Percentiles rank a stretch among this genome's conserved stretches.
Evolutionary conservation across 2,888 invertebrate species (phyloP).

Genomic region (Belgica antarctica): DNA sequence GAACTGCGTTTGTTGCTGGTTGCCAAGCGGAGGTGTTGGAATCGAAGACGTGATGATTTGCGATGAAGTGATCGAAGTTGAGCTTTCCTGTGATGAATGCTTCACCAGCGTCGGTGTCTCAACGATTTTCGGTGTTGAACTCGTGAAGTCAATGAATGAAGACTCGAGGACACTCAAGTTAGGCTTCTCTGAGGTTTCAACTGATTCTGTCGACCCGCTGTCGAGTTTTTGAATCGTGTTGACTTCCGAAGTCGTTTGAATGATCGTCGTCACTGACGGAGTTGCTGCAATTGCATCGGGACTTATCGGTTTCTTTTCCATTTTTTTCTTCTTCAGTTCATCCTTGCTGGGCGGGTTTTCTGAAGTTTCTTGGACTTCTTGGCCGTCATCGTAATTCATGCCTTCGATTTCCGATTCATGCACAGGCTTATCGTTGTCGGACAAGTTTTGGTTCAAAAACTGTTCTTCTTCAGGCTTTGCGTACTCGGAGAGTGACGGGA

Average conservation of each 20-base stretch:
- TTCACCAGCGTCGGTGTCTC: conserved; percentile 30
- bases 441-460: not conserved
- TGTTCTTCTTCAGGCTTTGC: conserved; percentile 11
- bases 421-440: conserved; percentile 49
- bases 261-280: conserved; percentile 49
- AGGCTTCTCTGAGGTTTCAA: conserved; percentile 46
- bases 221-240: conserved; percentile 49
- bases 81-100: conserved; percentile 41
- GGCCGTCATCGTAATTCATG: conserved; percentile 45
- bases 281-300: conserved; percentile 50
- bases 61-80: conserved; percentile 44
- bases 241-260: conserved; percentile 51
- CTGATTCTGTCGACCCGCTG: conserved; percentile 49
- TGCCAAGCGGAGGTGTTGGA: conserved; percentile 31
- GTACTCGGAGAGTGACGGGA: conserved; percentile 56
- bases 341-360: conserved; percentile 49
- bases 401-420: conserved; percentile 53
- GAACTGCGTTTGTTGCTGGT: conserved; percentile 13
- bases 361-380: conserved; percentile 20
- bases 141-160: conserved; percentile 52
- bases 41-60: conserved; percentile 25
- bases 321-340: conserved; percentile 52
- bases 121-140: conserved; percentile 45
- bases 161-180: conserved; percentile 48
- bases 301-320: conserved; percentile 49